Evolutionary conservation across 2,113 vertebrate genomes (phyloP).

Genomic region (Laterallus jamaicensis): DNA sequence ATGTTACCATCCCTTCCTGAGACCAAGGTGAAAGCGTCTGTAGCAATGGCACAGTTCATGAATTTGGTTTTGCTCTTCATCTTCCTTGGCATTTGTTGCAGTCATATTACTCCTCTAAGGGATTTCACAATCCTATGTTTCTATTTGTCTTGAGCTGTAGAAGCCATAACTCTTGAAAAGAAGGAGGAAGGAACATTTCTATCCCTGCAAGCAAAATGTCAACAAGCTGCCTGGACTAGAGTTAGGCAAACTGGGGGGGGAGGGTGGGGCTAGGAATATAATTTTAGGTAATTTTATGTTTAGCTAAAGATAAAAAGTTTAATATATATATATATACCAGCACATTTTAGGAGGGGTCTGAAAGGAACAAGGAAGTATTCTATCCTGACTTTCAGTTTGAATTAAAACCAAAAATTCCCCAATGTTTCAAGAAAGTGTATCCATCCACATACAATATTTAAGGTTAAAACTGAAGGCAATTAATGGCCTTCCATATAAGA

Average conservation of each 20-base stretch:
- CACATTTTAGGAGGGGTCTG: background rate
- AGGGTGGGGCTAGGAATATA: background rate
- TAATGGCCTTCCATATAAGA: background rate
- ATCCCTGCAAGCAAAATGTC: background rate
- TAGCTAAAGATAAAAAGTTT: background rate
- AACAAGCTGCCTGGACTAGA: background rate
- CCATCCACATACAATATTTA: background rate
- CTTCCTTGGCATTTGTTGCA: background rate
- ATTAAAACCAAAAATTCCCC: background rate
- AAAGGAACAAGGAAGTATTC: background rate
- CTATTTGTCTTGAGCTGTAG: background rate
- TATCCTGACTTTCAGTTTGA: background rate
- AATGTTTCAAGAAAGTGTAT: background rate
- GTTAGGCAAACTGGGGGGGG: background rate
- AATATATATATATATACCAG: background rate
- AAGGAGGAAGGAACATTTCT: slow-evolving; percentile 1
- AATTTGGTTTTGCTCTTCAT: background rate
- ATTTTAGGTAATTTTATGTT: background rate
- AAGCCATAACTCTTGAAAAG: background rate
- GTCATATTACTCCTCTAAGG: background rate
- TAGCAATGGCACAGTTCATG: background rate
- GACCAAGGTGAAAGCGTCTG: background rate
- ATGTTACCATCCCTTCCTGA: background rate
- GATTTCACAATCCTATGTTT: background rate
- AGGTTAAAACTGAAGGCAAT: background rate